These are phyloP conservation scores for Agrotis clavis DNA, from an alignment of 2,888 invertebrate genomes.

Conservation along the genomic window DNA sequence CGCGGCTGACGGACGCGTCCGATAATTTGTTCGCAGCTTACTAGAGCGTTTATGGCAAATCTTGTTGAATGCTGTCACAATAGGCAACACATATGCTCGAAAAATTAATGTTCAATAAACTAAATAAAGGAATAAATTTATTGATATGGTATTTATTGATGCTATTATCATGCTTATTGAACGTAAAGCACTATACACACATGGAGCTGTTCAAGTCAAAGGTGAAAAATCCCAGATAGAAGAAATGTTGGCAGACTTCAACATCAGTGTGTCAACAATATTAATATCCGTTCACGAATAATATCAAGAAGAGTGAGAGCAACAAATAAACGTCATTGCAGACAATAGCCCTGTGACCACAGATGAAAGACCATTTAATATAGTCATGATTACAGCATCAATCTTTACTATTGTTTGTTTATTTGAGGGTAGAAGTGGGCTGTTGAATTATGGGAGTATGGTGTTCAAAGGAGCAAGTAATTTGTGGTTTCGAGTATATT, in stretches of 20 bases:
- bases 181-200: no score
- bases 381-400: conserved; percentile 52
- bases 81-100: no score
- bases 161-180: no score
- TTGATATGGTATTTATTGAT: no score
- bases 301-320: conserved; percentile 69
- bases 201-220: not conserved
- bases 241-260: not conserved
- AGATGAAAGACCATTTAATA: conserved; percentile 73
- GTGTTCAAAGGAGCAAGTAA: not conserved
- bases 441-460: conserved; percentile 21
- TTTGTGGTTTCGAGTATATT: not conserved
- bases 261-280: conserved; percentile 63
- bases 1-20: no score
- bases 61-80: no score
- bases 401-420: conserved; percentile 55
- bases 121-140: no score
- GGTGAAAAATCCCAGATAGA: not conserved
- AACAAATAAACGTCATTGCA: conserved; percentile 77
- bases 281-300: conserved; percentile 77
- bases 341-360: conserved; percentile 70
- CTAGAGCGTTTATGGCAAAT: no score
- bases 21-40: no score
- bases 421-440: not conserved
- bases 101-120: no score